A percentile compares a stretch with the other conserved stretches of the same genome.
Evolutionary conservation across 2,888 invertebrate species (phyloP).

Genomic region (Brenthis daphne): DNA sequence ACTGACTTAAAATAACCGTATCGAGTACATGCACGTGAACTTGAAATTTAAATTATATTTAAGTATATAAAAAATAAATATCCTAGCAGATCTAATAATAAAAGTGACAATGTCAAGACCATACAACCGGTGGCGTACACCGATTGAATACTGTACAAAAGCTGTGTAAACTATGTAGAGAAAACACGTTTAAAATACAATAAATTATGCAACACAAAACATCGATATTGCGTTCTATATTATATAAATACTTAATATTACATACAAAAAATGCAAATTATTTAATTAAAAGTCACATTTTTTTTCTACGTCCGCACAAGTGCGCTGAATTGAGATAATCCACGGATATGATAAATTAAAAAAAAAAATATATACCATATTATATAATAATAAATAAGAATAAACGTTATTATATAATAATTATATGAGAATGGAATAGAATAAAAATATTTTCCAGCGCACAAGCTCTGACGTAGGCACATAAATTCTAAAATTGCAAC

Average conservation of each 20-base stretch:
- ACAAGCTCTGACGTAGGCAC: constrained; percentile 26
- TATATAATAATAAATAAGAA: neutral
- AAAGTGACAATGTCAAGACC: constrained; percentile 22
- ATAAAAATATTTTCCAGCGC: neutral
- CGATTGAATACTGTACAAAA: constrained; percentile 60
- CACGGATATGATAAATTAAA: no score
- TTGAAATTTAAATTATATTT: constrained; percentile 24
- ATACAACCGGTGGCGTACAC: constrained; percentile 26
- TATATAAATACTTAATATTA: constrained; percentile 50
- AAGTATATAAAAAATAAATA: constrained; percentile 53
- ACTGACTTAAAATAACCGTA: constrained; percentile 24
- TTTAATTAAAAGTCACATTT: constrained; percentile 42
- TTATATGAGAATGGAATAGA: constrained; percentile 10
- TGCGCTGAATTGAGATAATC: neutral
- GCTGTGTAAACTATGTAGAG: constrained; percentile 63
- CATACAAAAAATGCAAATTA: constrained; percentile 52
- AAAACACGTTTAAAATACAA: constrained; percentile 70
- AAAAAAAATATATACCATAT: no score
- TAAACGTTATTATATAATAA: neutral
- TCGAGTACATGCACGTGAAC: constrained; percentile 10
- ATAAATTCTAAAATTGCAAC: constrained; percentile 35
- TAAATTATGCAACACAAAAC: constrained; percentile 77
- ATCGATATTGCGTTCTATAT: constrained; percentile 52
- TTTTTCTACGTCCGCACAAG: constrained; percentile 27
- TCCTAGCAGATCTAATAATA: constrained; percentile 73